A percentile compares a stretch with the other conserved stretches of the same genome.
Conservation (phyloP, 2,888 invertebrate species). For the Himalopsyche anomala region DNA sequence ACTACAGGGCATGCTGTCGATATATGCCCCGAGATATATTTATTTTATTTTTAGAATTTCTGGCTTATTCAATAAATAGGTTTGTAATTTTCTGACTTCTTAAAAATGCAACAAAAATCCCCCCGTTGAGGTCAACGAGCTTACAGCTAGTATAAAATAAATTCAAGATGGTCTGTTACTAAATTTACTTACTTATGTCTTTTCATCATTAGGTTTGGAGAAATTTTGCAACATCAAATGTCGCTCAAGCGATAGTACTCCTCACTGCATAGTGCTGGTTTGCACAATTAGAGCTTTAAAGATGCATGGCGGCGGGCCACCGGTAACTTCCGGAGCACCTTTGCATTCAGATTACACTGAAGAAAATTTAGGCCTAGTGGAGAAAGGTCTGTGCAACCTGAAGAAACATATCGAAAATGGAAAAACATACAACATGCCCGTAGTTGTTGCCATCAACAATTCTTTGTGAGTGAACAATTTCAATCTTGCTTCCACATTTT, state of each 20-base stretch:
- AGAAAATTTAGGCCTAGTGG: slow-evolving; percentile 91
- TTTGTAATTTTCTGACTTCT: no score
- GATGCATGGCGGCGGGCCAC: slow-evolving; percentile 98
- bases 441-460: slow-evolving; percentile 94
- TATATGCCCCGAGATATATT: no score
- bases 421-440: slow-evolving; percentile 91
- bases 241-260: slow-evolving; percentile 88
- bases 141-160: neutral
- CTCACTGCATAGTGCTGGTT: slow-evolving; percentile 94
- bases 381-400: slow-evolving; percentile 92
- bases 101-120: no score
- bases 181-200: neutral
- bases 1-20: no score
- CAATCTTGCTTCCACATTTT: neutral
- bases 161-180: neutral
- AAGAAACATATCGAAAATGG: slow-evolving; percentile 96
- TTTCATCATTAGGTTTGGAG: slow-evolving; percentile 85
- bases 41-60: no score
- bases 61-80: no score
- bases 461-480: slow-evolving; percentile 80
- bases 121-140: no score
- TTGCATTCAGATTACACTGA: slow-evolving; percentile 89
- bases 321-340: slow-evolving; percentile 90
- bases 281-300: slow-evolving; percentile 96
- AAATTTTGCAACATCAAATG: slow-evolving; percentile 99